A percentile compares a stretch with the other conserved stretches of the same genome.
Conservation (phyloP, 2,888 invertebrate genomes). For the Agrotis exclamationis region DNA sequence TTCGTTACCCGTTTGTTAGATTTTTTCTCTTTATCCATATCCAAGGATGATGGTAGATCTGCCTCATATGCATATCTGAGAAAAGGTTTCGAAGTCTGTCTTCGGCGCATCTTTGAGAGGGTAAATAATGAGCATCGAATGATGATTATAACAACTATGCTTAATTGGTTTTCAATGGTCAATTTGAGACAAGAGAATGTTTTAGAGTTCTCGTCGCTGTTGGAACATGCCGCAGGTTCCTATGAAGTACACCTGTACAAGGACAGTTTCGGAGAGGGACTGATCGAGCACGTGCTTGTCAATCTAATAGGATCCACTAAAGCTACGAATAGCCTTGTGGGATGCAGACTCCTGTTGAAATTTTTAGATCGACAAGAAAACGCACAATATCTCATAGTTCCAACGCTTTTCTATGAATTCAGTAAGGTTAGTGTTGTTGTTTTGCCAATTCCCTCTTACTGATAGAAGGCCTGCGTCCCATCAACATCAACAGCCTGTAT, state of each 20-base stretch:
- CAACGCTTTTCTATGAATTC: slow-evolving; percentile 86
- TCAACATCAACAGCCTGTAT: too few species aligned
- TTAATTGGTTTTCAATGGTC: slow-evolving; percentile 87
- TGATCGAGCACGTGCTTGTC: slow-evolving; percentile 86
- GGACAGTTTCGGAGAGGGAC: slow-evolving; percentile 84
- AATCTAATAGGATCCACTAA: slow-evolving; percentile 86
- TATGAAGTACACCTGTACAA: slow-evolving; percentile 82
- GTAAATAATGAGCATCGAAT: slow-evolving; percentile 86
- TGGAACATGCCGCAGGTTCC: slow-evolving; percentile 89
- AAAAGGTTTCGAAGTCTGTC: slow-evolving; percentile 90
- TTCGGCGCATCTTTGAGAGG: slow-evolving; percentile 88
- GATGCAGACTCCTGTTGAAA: slow-evolving; percentile 89
- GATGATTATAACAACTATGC: slow-evolving; percentile 86
- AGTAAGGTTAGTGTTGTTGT: slow-evolving; percentile 75
- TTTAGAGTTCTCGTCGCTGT: slow-evolving; percentile 88
- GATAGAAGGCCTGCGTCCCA: too few species aligned
- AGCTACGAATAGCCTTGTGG: slow-evolving; percentile 87
- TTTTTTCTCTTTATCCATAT: slow-evolving; percentile 86
- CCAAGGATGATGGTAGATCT: slow-evolving; percentile 61
- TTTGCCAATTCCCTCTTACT: too few species aligned
- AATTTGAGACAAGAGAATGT: slow-evolving; percentile 82
- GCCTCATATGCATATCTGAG: slow-evolving; percentile 79
- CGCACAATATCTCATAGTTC: slow-evolving; percentile 83
- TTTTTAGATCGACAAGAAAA: slow-evolving; percentile 91
- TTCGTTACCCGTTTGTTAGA: slow-evolving; percentile 85